Percentiles rank a stretch among this genome's conserved stretches.
These are phyloP conservation scores for Amiota communis DNA, from an alignment of 2,888 invertebrate species.

Conservation along the genomic window DNA sequence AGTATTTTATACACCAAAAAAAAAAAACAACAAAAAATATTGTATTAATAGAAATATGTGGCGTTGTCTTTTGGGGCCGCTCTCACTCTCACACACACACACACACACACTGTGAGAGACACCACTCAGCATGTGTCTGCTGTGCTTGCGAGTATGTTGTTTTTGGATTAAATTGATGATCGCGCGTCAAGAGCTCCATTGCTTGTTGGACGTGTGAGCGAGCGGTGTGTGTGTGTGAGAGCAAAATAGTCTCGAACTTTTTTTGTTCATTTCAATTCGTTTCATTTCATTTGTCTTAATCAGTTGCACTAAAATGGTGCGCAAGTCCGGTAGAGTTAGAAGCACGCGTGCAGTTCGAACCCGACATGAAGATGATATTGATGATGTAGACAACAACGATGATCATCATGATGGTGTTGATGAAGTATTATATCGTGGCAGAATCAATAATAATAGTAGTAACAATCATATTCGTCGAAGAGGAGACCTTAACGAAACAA, in stretches of 20 bases:
- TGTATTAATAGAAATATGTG: conserved; percentile 45
- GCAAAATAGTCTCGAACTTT: neutral
- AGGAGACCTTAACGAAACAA: neutral
- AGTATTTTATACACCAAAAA: conserved; percentile 42
- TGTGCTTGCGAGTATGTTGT: neutral
- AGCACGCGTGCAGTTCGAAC: conserved; percentile 47
- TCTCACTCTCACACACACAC: no score
- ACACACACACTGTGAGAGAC: no score
- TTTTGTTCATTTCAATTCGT: neutral
- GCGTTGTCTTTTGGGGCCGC: conserved; percentile 22
- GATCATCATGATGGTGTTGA: conserved; percentile 28
- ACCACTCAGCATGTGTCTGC: neutral
- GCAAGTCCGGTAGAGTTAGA: conserved; percentile 66
- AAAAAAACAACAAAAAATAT: conserved; percentile 48
- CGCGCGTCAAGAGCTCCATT: neutral
- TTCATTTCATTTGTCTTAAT: conserved; percentile 53
- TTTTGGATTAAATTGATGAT: conserved; percentile 7
- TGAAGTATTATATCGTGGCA: conserved; percentile 33
- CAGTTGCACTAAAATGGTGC: conserved; percentile 66
- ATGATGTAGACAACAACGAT: neutral
- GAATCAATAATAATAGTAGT: conserved; percentile 15
- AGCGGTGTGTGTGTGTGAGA: neutral
- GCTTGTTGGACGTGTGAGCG: neutral
- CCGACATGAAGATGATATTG: conserved; percentile 40
- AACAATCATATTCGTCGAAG: conserved; percentile 2